Base-by-base conservation (phyloP, 2,113 vertebrate genomes). In the Saguinus midas region DNA sequence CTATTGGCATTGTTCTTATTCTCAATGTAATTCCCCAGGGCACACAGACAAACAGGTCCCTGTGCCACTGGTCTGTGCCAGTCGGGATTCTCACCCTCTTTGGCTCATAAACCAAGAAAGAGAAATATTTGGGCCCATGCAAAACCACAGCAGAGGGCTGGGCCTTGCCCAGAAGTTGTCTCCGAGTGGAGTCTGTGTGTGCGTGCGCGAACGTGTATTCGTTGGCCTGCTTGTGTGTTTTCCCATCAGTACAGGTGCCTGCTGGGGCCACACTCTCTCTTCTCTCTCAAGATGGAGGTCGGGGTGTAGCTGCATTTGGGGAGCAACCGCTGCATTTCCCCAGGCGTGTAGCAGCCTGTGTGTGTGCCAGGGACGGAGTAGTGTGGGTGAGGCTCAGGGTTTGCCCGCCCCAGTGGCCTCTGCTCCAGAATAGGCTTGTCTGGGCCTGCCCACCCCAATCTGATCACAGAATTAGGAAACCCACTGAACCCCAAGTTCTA, bases 401-500 rank as follows among this genome's bases (percentile, higher is more conserved):
- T 93, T 43, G 89, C 88, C 90, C 1, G 32, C 45, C 64, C 88
- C 89, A 21, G 93, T 1, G 23, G 76, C 61, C 81, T 88, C 29
- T 37, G 85, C 92, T 88, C 87, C 68, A 83, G 82, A 95, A 45
- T 25, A 91, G 89, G 92, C 97, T 52, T 97, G 96, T 76, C 75
- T 16, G 45, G 90, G 50, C 97, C 92, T 96, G 96, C 25, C 58
- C n/a, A 43, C 50, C 57, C 45, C 35, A 90, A 97, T 97, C 97
- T 97, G 90, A 97, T 95, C 92, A 94, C 87, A 87, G 79, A 78
- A 96, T 96, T 84, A 55, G 94, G 85, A 94, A 97, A 97, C 96
- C 10, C 1, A 97, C 87, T 97, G 97, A 98, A 97, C 96, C 97
- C 96, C 88, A 57, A 94, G 43, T 86, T 86, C 76, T 57, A 86